phyloP scores from a whole-genome alignment of 2,113 vertebrate genomes.

The Parus major region DNA sequence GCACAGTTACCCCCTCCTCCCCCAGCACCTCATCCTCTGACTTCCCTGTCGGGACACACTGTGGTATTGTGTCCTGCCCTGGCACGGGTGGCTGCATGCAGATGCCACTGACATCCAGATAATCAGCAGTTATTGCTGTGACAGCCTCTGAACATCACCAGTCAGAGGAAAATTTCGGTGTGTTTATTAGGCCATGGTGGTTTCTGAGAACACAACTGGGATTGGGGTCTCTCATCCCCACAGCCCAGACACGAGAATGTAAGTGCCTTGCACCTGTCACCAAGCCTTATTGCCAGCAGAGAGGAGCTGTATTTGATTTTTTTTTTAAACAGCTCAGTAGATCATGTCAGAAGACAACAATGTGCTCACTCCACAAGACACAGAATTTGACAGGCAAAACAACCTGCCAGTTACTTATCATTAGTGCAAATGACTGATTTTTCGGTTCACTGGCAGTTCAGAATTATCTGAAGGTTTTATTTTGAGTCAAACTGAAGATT shows the following conservation, averaged over 20 bases:
- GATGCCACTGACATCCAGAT: not conserved
- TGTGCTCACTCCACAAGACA: slow-evolving; percentile 65
- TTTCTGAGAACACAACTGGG: not conserved
- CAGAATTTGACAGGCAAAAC: slow-evolving; percentile 71
- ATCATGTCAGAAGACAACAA: slow-evolving; percentile 63
- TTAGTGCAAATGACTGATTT: slow-evolving; percentile 69
- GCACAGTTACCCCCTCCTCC: not conserved
- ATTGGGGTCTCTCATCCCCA: not conserved
- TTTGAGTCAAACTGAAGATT: slow-evolving; percentile 53
- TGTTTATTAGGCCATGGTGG: not conserved
- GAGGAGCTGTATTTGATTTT: not conserved
- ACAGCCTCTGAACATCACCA: not conserved
- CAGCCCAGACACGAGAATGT: not conserved
- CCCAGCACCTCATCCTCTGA: not conserved
- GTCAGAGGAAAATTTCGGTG: not conserved
- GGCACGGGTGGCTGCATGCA: not conserved
- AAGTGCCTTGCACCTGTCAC: not conserved
- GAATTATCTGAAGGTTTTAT: slow-evolving; percentile 62
- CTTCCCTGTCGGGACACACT: not conserved
- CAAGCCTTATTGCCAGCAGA: not conserved
- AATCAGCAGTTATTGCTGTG: not conserved
- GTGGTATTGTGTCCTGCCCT: not conserved
- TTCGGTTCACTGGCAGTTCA: slow-evolving; percentile 62
- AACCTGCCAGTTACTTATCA: slow-evolving; percentile 69
- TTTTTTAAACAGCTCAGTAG: slow-evolving; percentile 43